Percentiles rank a stretch among this genome's conserved stretches.
Evolutionary conservation across 2,888 invertebrate genomes (phyloP).

Genomic region (Synanthedon formicaeformis): DNA sequence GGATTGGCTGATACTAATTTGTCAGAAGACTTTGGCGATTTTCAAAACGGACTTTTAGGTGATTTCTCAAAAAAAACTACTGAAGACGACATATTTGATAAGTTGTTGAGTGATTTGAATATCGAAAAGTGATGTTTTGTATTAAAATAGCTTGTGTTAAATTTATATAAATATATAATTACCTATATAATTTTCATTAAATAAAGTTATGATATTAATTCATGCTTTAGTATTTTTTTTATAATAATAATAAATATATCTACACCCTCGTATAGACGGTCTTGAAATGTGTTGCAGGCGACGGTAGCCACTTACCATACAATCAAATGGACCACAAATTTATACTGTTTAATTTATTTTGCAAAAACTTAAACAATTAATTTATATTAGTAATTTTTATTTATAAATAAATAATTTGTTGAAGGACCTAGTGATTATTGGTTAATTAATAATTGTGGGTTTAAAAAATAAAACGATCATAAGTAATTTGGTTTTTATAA

Average conservation of each 20-base stretch:
- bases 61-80: constrained; percentile 28
- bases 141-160: constrained; percentile 1
- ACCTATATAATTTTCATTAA: neutral
- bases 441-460: too few species aligned
- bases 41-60: constrained; percentile 49
- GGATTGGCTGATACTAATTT: constrained; percentile 65
- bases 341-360: too few species aligned
- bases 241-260: neutral
- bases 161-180: neutral
- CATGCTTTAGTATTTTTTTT: neutral
- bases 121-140: constrained; percentile 25
- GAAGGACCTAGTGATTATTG: too few species aligned
- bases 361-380: too few species aligned
- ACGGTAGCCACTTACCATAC: too few species aligned
- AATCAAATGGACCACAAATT: too few species aligned
- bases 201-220: neutral
- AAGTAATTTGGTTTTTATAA: too few species aligned
- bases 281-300: too few species aligned
- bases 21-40: constrained; percentile 48
- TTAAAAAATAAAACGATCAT: too few species aligned
- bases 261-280: too few species aligned
- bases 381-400: too few species aligned
- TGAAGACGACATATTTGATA: constrained; percentile 50
- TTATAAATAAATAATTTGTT: too few species aligned
- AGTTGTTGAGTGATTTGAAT: constrained; percentile 47